Base-by-base conservation (phyloP, 2,888 invertebrate genomes). In the Campoplex capitator region DNA sequence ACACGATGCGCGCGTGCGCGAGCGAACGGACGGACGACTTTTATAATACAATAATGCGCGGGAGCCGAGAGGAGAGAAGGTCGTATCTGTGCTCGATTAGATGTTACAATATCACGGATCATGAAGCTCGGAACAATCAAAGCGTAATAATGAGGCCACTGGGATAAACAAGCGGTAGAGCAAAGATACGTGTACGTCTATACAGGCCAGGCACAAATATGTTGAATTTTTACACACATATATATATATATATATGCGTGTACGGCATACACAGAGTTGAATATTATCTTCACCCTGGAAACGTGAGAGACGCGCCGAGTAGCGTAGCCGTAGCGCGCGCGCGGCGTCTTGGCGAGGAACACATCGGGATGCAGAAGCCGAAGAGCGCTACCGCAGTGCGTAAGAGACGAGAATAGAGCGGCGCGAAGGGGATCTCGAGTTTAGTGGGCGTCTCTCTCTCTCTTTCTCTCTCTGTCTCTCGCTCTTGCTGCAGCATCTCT, bases 341-440 rank as follows among this genome's bases (percentile, higher is more conserved):
- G 58, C 16, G 35, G 84, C 71, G 38, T 38, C 38, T 42, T 62
- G 23, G 75, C 71, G 65, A 65, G 62, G 18, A 48, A 76, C 42
- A 76, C 71, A 68, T 74, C 48, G 51, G 48, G 13, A 73, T 62
- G 23, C 23, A 23, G 23, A 23, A 23, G 23, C 23, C 23, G 73
- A 67, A 51, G 67, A 51, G 28, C 51, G 51, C 38, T 56, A 62
- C 62, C 6, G 9, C 28, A 58, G 51, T 68, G 68, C 76, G 81
- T 51, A 78, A 83, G 83, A 86, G 86, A 86, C 87, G 82, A 85
- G 83, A 86, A 88, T 84, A 84, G 86, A 82, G 83, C 81, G 67
- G 65, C 58, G 48, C 68, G 32, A 56, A 76, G 65, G 68, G 45
- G 81, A 67, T 76, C 75, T 75, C 76, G 38, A 71, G 78, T 84